A percentile compares a stretch with the other conserved stretches of the same genome.
Evolutionary conservation across 2,113 vertebrate genomes (phyloP).

Genomic region (Scalopus aquaticus): DNA sequence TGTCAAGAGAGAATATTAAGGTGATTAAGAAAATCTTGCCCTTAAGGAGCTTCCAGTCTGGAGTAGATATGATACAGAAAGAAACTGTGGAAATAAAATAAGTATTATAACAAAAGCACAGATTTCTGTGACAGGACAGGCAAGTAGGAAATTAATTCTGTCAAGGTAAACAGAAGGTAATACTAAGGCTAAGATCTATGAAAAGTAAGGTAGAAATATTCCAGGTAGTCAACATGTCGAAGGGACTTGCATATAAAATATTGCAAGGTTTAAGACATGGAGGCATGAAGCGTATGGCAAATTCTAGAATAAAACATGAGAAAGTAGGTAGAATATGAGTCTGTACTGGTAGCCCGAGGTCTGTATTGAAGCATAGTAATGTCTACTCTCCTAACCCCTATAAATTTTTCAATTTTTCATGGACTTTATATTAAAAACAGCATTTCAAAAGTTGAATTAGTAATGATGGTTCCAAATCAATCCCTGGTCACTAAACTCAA

Average conservation of each 20-base stretch:
- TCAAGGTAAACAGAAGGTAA: neutral
- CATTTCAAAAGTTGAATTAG: neutral
- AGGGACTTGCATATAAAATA: neutral
- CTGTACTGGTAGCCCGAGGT: neutral
- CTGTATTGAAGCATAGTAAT: neutral
- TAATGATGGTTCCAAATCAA: neutral
- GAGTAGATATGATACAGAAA: neutral
- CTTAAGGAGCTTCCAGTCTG: neutral
- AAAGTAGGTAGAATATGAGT: neutral
- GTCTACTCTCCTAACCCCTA: neutral
- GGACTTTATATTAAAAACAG: conserved; percentile 7
- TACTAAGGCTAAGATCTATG: neutral
- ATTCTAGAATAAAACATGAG: neutral
- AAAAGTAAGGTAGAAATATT: neutral
- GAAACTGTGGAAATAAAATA: conserved; percentile 2
- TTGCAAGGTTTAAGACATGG: neutral
- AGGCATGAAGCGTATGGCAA: neutral
- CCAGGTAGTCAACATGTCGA: neutral
- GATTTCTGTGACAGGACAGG: neutral
- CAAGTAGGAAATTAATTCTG: neutral
- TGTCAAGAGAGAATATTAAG: neutral
- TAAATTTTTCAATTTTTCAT: neutral
- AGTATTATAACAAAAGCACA: neutral
- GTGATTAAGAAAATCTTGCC: neutral
- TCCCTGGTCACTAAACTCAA: neutral